Base-by-base conservation (phyloP, 2,888 invertebrate species). In the Troides helena region DNA sequence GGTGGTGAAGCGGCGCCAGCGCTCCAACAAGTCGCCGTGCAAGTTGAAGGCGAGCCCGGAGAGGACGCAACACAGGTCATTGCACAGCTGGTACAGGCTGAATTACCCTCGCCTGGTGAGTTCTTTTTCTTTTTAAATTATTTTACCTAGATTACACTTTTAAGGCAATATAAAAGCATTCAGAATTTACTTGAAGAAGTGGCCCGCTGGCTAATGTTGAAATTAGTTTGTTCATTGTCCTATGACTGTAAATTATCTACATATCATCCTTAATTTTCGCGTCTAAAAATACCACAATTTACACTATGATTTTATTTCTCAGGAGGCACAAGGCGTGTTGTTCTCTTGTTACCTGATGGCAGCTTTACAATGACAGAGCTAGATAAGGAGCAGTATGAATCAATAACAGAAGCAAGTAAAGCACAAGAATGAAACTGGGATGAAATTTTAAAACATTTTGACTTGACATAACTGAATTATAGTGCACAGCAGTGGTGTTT, bases 331-430 rank as follows among this genome's bases (percentile, higher is more conserved):
- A 94, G 97, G 78, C 95, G 96, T 84, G 97, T 97, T 25, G 96
- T 97, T 10, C 93, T 97, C n/a, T 91, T 97, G 79, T 89, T 97
- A 76, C 97, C 97, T 12, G 97, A 97, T 83, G 97, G 97, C 73
- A 96, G 96, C 80, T 93, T 97, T 72, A 97, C 97, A 93, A 96
- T 97, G 95, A 97, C 97, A 8, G 97, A 97, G 86, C 95, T 97
- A 72, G 96, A 97, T 77, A 97, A 96, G 78, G 97, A 97, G 80
- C 97, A 97, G 82, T 97, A 95, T 77, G 95, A 95, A 73, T 95
- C 96, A 36, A 93, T 93, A 74, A 93, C 92, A 10, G 93, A 93
- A 79, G 95, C 85, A 78, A 93, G 90, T 79, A 95, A 83, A 89
- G 94, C 86, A 81, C 95, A 93, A 88, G 94, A 91, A 77, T 90